Conservation (phyloP, 2,888 invertebrate species). For the Polydesmus complanatus region DNA sequence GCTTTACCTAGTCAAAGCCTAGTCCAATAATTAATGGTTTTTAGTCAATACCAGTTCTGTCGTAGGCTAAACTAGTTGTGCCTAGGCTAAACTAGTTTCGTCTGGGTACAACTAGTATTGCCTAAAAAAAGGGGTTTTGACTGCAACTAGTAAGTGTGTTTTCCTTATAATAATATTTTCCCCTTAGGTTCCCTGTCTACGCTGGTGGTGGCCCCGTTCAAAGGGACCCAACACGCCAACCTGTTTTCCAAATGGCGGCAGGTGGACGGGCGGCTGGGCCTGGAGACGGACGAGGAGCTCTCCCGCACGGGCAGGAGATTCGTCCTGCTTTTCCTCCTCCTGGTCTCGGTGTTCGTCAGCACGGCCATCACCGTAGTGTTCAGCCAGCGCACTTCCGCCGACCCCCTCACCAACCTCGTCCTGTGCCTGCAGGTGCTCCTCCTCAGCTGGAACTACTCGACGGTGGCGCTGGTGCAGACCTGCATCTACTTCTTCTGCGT, state of each 20-base stretch:
- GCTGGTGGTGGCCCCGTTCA: not conserved
- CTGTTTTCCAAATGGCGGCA: slow-evolving; percentile 3
- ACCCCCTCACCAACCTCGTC: not conserved
- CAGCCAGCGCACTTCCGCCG: not conserved
- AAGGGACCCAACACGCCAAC: not conserved
- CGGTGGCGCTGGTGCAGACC: slow-evolving; percentile 6
- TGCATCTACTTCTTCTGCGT: slow-evolving; percentile 9
- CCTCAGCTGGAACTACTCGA: slow-evolving; percentile 7
- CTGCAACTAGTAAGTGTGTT: no score
- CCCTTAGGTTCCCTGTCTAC: slow-evolving; percentile 5
- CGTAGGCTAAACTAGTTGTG: no score
- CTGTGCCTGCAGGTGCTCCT: not conserved
- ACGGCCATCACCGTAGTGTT: slow-evolving; percentile 9
- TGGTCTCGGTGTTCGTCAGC: slow-evolving; percentile 6
- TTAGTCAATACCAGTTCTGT: no score
- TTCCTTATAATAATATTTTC: no score
- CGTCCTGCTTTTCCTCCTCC: not conserved
- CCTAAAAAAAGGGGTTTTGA: no score
- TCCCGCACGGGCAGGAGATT: slow-evolving; percentile 2
- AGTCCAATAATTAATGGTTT: no score
- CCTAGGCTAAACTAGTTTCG: no score
- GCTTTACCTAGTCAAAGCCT: no score
- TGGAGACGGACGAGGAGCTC: slow-evolving; percentile 1
- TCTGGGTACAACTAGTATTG: no score
- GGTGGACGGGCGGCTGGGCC: slow-evolving; percentile 8